Conservation (phyloP, 2,888 invertebrate genomes). For the Branchipolynoe longqiensis region DNA sequence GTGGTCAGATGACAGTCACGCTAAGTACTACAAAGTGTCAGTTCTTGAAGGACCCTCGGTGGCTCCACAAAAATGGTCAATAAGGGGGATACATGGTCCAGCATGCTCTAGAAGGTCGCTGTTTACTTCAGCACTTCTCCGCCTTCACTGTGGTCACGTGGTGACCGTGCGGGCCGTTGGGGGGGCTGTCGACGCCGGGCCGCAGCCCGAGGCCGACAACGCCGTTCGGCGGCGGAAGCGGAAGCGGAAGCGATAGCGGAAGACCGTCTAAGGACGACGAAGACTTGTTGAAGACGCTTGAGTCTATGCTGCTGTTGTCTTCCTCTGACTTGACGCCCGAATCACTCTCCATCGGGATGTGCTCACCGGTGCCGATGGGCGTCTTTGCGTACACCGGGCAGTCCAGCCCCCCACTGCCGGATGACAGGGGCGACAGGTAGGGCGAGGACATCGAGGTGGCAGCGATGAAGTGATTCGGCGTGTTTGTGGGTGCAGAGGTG, state of each 20-base stretch:
- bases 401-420: conserved; percentile 33
- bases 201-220: background rate
- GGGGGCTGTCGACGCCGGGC: background rate
- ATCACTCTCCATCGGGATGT: conserved; percentile 49
- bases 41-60: conserved; percentile 49
- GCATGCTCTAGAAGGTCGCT: conserved; percentile 54
- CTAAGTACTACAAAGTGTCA: conserved; percentile 52
- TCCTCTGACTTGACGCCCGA: conserved; percentile 49
- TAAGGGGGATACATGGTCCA: conserved; percentile 48
- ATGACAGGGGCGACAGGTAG: background rate
- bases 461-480: background rate
- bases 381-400: conserved; percentile 11
- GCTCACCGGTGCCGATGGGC: conserved; percentile 58
- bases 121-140: conserved; percentile 33
- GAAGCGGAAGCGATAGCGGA: too few species aligned
- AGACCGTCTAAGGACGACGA: conserved; percentile 37
- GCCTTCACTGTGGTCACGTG: background rate
- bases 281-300: conserved; percentile 48
- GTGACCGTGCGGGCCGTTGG: conserved; percentile 5
- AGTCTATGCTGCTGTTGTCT: conserved; percentile 52
- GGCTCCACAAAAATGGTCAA: conserved; percentile 52
- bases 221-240: background rate
- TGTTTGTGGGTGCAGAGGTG: conserved; percentile 19
- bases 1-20: too few species aligned
- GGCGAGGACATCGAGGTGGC: background rate